phyloP scores from a whole-genome alignment of 2,797 vertebrate species.

The Rhinella marina region DNA sequence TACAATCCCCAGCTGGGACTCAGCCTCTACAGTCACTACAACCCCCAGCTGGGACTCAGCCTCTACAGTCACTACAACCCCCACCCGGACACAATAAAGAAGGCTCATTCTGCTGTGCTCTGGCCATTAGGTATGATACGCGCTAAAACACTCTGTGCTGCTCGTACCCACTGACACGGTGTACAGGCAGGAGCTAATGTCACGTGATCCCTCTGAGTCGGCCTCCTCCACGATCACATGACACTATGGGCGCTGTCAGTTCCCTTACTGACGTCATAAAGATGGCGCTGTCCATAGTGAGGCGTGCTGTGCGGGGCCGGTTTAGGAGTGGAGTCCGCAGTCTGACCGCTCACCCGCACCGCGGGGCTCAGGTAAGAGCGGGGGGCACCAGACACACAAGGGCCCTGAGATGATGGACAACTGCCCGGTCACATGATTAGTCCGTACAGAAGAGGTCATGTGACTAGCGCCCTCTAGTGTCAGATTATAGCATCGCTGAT shows the following conservation, averaged over 20 bases:
- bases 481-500: background rate
- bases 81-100: too few relatives aligned
- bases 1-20: background rate
- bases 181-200: background rate
- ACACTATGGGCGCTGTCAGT: background rate
- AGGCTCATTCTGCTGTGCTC: too few relatives aligned
- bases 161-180: too few relatives aligned
- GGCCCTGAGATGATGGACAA: background rate
- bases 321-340: background rate
- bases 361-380: background rate
- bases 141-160: too few relatives aligned
- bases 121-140: too few relatives aligned
- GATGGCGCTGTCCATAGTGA: slow-evolving; percentile 50
- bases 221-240: background rate
- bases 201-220: background rate
- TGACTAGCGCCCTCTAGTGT: background rate
- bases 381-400: background rate
- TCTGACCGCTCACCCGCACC: background rate
- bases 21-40: too few relatives aligned
- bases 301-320: slow-evolving; percentile 29
- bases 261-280: slow-evolving; percentile 15
- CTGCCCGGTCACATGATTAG: background rate
- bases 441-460: too few relatives aligned
- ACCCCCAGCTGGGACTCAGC: too few relatives aligned
- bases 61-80: too few relatives aligned